Base-by-base conservation (phyloP, 1,140 invertebrate species). In the Pseudomyrmex gracilis region DNA sequence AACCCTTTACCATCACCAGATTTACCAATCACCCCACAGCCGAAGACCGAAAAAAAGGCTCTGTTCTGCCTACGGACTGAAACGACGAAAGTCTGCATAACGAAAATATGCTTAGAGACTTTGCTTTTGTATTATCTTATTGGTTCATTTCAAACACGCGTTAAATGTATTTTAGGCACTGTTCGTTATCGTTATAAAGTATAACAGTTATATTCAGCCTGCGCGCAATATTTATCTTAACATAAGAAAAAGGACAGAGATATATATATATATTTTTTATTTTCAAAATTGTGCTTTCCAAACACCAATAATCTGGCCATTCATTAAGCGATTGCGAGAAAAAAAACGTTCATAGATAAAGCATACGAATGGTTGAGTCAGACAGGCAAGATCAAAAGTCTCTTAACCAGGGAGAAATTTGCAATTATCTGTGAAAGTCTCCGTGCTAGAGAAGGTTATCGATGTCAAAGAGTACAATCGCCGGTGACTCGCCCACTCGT, bases 21-120 rank as follows among this genome's bases (percentile, higher is more conserved):
- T 85, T 34, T 85, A 92, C 90, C 88, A 92, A 89, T 91, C 92
- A 92, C 91, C 92, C 88, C 85, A 93, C 86, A 91, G 91, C 90
- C 92, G 90, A 89, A 91, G 87, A 86, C 91, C 89, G 90, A 66
- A 87, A 57, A 76, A 80, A 88, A 88, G 85, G 85, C 85, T 82
- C 85, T 86, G 83, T 83, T 84, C 77, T 85, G 87, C 84, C 73
- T 86, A 87, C 87, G 86, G 86, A 88, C 86, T 85, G 73, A 90
- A 34, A 86, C 70, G 68, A 85, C 77, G 55, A 74, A 87, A 85
- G 86, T 88, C 87, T 87, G 87, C 60, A 88, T 85, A 78, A 84
- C 64, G 80, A 71, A 58, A 80, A 86, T 12, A 76, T 74, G 68
- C 57, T 60, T 77, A 85, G 82, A 88, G 60, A 85, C 63, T 89